Conservation (phyloP, 1,140 invertebrate species). For the Pollicipes pollicipes region DNA sequence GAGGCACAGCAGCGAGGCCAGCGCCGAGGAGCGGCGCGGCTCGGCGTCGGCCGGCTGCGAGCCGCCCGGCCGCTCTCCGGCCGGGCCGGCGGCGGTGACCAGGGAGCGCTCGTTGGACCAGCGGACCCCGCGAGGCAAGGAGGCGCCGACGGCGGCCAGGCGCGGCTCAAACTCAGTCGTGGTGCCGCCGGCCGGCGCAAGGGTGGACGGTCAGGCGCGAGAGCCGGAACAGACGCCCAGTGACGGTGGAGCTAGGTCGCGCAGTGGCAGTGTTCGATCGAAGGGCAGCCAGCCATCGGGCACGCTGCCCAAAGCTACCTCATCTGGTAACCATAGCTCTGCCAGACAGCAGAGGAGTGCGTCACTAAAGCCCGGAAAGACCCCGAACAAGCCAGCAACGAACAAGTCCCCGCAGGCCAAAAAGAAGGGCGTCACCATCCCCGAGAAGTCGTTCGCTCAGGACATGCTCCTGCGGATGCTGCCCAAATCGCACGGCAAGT, state of each 20-base stretch:
- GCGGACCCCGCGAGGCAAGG: not conserved
- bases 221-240: too few relatives aligned
- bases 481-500: not conserved
- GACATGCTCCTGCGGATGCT: not conserved
- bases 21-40: not conserved
- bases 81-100: not conserved
- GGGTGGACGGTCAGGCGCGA: not conserved
- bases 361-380: not conserved
- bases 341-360: too few relatives aligned
- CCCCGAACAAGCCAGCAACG: too few relatives aligned
- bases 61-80: too few relatives aligned
- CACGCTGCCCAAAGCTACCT: not conserved
- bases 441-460: not conserved
- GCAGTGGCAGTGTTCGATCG: not conserved
- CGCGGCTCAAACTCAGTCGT: not conserved
- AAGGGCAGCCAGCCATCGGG: not conserved
- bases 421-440: not conserved
- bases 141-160: too few relatives aligned
- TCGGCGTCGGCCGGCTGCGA: not conserved
- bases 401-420: not conserved
- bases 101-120: not conserved
- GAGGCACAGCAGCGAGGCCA: not conserved
- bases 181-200: not conserved
- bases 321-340: too few relatives aligned
- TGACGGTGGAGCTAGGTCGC: not conserved